Percentiles rank a stretch among this genome's conserved stretches.
Conservation (phyloP, 2,113 vertebrate species). For the Heterocephalus glaber region DNA sequence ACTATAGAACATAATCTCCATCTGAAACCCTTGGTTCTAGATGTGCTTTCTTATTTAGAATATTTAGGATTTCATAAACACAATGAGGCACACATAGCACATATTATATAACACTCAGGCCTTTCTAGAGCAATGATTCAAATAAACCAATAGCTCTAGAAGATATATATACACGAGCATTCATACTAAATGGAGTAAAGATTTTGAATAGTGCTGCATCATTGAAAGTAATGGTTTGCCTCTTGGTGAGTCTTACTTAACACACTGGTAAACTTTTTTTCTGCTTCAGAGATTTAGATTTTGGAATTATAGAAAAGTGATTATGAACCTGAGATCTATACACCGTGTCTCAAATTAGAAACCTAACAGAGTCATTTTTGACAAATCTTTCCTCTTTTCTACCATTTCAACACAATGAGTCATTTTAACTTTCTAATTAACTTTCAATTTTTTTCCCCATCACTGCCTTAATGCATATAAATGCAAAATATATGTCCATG, state of each 20-base stretch:
- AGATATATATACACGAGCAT: background rate
- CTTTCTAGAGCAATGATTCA: background rate
- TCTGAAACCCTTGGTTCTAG: background rate
- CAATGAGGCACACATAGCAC: background rate
- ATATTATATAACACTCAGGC: background rate
- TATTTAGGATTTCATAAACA: background rate
- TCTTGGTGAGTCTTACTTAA: background rate
- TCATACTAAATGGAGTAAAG: background rate
- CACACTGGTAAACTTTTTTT: background rate
- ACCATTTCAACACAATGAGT: background rate
- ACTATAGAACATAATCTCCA: background rate
- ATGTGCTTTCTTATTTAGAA: background rate
- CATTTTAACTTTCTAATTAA: background rate
- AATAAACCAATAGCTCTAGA: background rate
- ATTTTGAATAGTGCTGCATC: background rate
- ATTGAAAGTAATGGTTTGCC: background rate
- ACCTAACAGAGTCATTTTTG: background rate
- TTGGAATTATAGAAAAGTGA: background rate
- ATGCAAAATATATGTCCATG: background rate
- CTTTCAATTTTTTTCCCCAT: background rate
- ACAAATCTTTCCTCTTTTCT: background rate
- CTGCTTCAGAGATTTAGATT: background rate
- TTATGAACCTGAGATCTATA: background rate
- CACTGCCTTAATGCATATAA: background rate
- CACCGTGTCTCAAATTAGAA: background rate